These are phyloP conservation scores for Coracopsis vasa DNA, from an alignment of 2,113 vertebrate species.

Conservation along the genomic window DNA sequence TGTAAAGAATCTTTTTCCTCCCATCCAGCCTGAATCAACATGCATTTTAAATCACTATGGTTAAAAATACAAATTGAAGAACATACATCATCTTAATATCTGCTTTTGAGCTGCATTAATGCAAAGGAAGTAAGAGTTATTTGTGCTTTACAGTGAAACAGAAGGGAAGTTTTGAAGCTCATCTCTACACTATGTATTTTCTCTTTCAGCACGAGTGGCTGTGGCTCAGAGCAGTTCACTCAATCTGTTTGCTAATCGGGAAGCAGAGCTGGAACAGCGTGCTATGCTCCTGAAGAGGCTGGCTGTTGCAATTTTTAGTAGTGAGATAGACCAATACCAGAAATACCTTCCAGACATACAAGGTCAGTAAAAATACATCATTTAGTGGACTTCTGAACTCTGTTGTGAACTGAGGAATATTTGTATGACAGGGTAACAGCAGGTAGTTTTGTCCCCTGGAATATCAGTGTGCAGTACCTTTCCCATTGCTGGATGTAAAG, in stretches of 20 bases:
- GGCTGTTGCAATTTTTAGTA: constrained; percentile 97
- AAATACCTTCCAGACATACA: constrained; percentile 95
- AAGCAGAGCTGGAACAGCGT: constrained; percentile 95
- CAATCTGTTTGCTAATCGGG: constrained; percentile 94
- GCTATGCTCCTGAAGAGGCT: constrained; percentile 97
- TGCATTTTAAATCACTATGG: background rate
- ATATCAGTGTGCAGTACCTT: accelerated
- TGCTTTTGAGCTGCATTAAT: background rate
- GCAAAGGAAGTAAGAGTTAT: background rate
- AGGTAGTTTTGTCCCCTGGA: background rate
- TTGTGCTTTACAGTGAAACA: background rate
- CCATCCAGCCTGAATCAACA: background rate
- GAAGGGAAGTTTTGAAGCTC: background rate
- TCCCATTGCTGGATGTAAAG: background rate
- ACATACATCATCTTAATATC: background rate
- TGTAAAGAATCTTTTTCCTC: background rate
- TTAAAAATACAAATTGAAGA: background rate
- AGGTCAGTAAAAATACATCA: constrained; percentile 67
- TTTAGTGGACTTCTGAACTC: background rate
- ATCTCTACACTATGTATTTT: background rate
- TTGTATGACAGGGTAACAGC: background rate
- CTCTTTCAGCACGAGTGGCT: constrained; percentile 87
- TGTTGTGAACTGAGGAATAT: background rate
- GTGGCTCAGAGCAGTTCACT: constrained; percentile 98
- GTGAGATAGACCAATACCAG: constrained; percentile 97